phyloP scores from a whole-genome alignment of 2,888 invertebrate genomes.

The Caenorhabditis imperialis region DNA sequence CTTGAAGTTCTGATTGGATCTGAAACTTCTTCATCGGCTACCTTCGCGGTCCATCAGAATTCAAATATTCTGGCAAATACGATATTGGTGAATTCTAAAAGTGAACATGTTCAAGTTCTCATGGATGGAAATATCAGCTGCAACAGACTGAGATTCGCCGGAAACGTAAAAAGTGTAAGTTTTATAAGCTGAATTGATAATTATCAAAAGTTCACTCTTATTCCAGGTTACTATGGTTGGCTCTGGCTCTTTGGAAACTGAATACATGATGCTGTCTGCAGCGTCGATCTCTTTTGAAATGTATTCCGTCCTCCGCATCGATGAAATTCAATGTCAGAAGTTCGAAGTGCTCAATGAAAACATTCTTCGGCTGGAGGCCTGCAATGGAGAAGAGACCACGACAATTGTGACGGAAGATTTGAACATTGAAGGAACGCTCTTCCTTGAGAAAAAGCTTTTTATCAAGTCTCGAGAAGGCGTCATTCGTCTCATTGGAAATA shows the following conservation, averaged over 20 bases:
- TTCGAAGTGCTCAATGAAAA: constrained; percentile 55
- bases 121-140: constrained; percentile 53
- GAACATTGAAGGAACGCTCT: constrained; percentile 56
- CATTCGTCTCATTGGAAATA: constrained; percentile 47
- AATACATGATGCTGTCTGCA: constrained; percentile 25
- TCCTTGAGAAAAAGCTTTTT: constrained; percentile 60
- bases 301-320: constrained; percentile 42
- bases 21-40: neutral
- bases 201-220: neutral
- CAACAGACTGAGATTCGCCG: constrained; percentile 47
- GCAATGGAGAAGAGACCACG: constrained; percentile 50
- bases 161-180: constrained; percentile 41
- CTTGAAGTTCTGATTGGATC: constrained; percentile 54
- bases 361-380: constrained; percentile 51
- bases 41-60: constrained; percentile 45
- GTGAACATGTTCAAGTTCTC: constrained; percentile 42
- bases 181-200: neutral
- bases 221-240: constrained; percentile 39
- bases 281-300: constrained; percentile 53
- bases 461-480: constrained; percentile 48
- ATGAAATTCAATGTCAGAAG: constrained; percentile 44
- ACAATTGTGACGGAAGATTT: constrained; percentile 52
- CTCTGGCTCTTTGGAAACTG: constrained; percentile 30
- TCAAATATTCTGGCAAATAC: constrained; percentile 46
- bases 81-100: constrained; percentile 41